These are phyloP conservation scores for Gadus macrocephalus DNA, from an alignment of 2,113 vertebrate species.

Conservation along the genomic window DNA sequence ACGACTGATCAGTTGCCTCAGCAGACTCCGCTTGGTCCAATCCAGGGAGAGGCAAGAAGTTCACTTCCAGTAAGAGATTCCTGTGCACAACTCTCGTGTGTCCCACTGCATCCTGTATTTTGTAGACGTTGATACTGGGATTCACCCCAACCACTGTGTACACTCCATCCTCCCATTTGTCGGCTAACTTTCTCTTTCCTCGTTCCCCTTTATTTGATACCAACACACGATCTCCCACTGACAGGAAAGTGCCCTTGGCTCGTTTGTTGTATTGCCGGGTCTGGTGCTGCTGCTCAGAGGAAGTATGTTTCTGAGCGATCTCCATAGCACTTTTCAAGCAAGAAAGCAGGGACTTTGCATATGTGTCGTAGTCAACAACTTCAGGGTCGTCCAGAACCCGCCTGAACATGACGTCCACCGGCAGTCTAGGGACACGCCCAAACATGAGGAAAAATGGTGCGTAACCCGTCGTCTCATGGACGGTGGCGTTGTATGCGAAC, in stretches of 20 bases:
- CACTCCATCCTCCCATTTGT: conserved; percentile 20
- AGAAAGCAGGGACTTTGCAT: no score
- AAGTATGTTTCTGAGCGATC: no score
- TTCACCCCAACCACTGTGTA: conserved; percentile 18
- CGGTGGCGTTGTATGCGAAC: conserved; percentile 27
- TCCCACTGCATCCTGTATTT: conserved; percentile 3
- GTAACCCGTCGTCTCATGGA: no score
- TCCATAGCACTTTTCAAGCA: no score
- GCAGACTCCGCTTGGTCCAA: not conserved
- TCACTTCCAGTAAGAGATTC: conserved; percentile 27
- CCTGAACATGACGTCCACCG: conserved; percentile 19
- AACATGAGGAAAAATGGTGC: conserved; percentile 28
- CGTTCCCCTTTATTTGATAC: conserved; percentile 26
- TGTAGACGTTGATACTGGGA: conserved; percentile 16
- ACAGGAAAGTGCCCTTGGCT: conserved; percentile 24
- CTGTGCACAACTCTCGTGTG: conserved; percentile 10
- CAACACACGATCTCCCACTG: conserved; percentile 23
- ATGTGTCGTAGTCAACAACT: no score
- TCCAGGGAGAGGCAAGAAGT: conserved; percentile 14
- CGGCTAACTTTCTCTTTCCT: conserved; percentile 24
- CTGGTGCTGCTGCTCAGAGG: no score
- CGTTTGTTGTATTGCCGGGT: conserved; percentile 21
- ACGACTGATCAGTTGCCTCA: not conserved
- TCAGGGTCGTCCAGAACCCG: no score
- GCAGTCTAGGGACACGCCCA: conserved; percentile 7